phyloP scores from a whole-genome alignment of 2,888 invertebrate species.

The Auanema freiburgensis region DNA sequence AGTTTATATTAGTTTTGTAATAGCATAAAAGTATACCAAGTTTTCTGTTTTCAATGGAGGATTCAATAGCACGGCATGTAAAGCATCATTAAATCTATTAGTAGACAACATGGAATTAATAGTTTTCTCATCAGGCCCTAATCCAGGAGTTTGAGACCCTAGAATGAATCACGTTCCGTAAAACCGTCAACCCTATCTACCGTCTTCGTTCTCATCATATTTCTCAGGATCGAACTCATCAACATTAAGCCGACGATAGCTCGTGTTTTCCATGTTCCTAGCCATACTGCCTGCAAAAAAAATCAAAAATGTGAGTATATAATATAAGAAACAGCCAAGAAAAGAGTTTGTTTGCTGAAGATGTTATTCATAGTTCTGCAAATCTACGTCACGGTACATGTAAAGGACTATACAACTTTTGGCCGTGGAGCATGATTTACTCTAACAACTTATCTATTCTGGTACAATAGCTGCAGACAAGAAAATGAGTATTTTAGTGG shows the following conservation, averaged over 20 bases:
- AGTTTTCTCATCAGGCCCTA: conserved; percentile 42
- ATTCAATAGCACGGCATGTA: conserved; percentile 49
- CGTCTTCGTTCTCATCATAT: conserved; percentile 53
- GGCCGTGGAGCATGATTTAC: too few species aligned
- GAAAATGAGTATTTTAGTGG: too few species aligned
- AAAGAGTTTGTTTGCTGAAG: too few species aligned
- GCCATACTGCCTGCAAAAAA: conserved; percentile 35
- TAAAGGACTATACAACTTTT: too few species aligned
- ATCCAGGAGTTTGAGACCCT: conserved; percentile 26
- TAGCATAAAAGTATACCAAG: conserved; percentile 46
- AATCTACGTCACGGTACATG: too few species aligned
- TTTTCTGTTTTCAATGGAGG: conserved; percentile 56
- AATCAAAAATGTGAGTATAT: too few species aligned
- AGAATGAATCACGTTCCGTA: background rate
- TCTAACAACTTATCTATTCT: too few species aligned
- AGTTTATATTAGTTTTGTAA: background rate
- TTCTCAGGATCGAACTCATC: conserved; percentile 57
- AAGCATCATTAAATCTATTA: conserved; percentile 50
- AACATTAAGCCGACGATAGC: conserved; percentile 58
- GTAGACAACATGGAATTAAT: conserved; percentile 33
- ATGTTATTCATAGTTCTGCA: too few species aligned
- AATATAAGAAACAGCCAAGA: too few species aligned
- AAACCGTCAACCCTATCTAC: conserved; percentile 17
- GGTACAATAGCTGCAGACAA: too few species aligned
- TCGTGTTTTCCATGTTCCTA: conserved; percentile 54